Base-by-base conservation (phyloP, 2,797 vertebrate genomes). In the Hafferia zeledoni region DNA sequence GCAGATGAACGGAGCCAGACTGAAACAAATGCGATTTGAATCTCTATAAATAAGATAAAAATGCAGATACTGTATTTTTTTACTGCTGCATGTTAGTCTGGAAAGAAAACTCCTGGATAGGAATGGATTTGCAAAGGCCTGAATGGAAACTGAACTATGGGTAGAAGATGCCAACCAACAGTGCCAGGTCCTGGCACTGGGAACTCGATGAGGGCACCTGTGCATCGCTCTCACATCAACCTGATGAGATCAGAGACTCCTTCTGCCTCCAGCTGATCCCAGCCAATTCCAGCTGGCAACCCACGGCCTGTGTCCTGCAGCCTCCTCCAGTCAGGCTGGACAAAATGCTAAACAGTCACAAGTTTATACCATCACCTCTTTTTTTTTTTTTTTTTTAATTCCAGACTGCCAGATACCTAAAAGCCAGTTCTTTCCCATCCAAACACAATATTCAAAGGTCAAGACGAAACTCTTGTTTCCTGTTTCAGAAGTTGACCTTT, bases 201-300 rank as follows among this genome's bases (percentile, higher is more conserved):
- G 75, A 92, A 83, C 78, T 55, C n/a, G 35, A 70, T 70, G 88
- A 90, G 92, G 93, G 83, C 81, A 94, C 92, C 95, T 95, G 64
- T 95, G 64, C 81, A 75, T 96, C 85, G 77, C 71, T 80, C n/a
- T 89, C 92, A 3, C 86, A 50, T 74, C 93, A 93, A 3, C 56
- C 43, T 68, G 84, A 91, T 95, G 93, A 97, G 68, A 43, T 96
- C 93, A 97, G 92, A 92, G 71, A 39, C 83, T 93, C 91, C 87
- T 92, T 94, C 86, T 94, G 64, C 70, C 84, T 93, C 46, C 87
- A 85, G 93, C 86, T 80, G 87, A 94, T 57, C 53, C 94, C 86
- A 77, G 90, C 81, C 93, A 77, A 52, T 87, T 90, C 24, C 4
- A 89, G 74, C 89, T 57, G 68, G 75, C 81, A 95, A 5, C 63